These are phyloP conservation scores for Enteromius paludinosus DNA, from an alignment of 2,797 vertebrate species.

Conservation along the genomic window DNA sequence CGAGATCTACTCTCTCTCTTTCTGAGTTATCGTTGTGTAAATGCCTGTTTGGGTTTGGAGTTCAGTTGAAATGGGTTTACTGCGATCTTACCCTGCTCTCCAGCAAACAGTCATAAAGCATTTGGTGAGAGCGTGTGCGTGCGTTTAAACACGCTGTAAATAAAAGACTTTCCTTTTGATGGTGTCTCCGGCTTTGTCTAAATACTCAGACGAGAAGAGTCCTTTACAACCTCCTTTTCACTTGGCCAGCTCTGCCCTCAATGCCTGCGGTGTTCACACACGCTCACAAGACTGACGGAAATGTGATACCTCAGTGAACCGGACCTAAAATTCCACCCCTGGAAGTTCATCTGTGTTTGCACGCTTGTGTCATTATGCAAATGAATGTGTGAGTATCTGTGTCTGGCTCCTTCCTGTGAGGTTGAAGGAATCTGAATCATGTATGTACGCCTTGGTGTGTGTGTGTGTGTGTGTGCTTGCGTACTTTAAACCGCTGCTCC, in stretches of 20 bases:
- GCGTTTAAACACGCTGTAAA: constrained; percentile 77
- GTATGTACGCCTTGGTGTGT: constrained; percentile 4
- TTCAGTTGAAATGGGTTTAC: constrained; percentile 71
- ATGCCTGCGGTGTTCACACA: background rate
- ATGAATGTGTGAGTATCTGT: background rate
- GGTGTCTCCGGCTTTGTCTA: constrained; percentile 66
- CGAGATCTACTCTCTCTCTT: constrained; percentile 55
- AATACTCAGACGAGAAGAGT: constrained; percentile 48
- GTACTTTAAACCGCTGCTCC: constrained; percentile 89
- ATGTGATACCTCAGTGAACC: constrained; percentile 32
- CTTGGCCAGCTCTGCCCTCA: constrained; percentile 27
- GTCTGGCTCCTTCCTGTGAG: background rate
- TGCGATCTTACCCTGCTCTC: constrained; percentile 54
- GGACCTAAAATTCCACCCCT: constrained; percentile 3
- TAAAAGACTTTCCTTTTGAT: constrained; percentile 74
- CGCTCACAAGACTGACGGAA: constrained; percentile 13
- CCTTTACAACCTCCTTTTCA: constrained; percentile 50
- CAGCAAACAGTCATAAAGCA: constrained; percentile 81
- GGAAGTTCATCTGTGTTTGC: constrained; percentile 6
- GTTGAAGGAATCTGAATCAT: constrained; percentile 33
- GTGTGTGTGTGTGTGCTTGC: background rate
- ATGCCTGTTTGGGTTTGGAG: constrained; percentile 63
- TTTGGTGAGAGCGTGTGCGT: constrained; percentile 59
- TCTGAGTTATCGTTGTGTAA: constrained; percentile 68
- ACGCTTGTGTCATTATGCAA: background rate